Base-by-base conservation (phyloP, 2,797 vertebrate genomes). In the Acipenser transmontanus region DNA sequence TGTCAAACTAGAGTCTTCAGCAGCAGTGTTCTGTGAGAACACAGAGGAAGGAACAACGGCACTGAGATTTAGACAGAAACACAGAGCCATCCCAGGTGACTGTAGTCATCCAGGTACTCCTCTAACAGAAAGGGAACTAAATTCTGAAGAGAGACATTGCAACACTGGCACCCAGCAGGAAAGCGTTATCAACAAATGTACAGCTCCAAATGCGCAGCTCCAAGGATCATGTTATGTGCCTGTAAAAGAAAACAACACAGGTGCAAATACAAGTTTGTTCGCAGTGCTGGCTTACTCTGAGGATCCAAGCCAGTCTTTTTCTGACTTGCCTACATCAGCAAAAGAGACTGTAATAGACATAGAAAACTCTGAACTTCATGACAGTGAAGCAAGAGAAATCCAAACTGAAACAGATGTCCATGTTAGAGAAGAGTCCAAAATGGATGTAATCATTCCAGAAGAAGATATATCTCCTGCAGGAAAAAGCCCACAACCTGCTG, bases 1-100 rank as follows among this genome's bases (percentile, higher is more conserved):
- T 0, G 64, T 93, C 70, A 93, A 91, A 66, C 85, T 95, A 63
- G 92, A 94, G 74, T 91, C 91, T 48, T 94, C 92, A 5, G 93
- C 93, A 2, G 91, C 93, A 0, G 92, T 91, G 60, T 95, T 95
- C 77, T 93, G 88, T 12, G 93, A 95, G 68, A 81, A 82, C 57
- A 84, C 81, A 2, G 92, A 94, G 0, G 91, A 93, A 50, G 77
- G 75, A 0, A 81, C 86, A 14, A 8, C 14, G 61, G 81, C 81
- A 52, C 84, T 80, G 0, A 82, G 80, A 61, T 70, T 81, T 63
- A 81, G 72, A 74, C 85, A 86, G 65, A 90, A 80, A 82, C 88
- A 88, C 47, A 81, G 84, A 63, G 87, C 89, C 74, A 70, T 88
- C 66, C 87, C 87, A 0, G 75, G 79, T 20, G 64, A 81, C 1